Conservation (phyloP, 2,888 invertebrate species). For the Coleophora flavipennella region DNA sequence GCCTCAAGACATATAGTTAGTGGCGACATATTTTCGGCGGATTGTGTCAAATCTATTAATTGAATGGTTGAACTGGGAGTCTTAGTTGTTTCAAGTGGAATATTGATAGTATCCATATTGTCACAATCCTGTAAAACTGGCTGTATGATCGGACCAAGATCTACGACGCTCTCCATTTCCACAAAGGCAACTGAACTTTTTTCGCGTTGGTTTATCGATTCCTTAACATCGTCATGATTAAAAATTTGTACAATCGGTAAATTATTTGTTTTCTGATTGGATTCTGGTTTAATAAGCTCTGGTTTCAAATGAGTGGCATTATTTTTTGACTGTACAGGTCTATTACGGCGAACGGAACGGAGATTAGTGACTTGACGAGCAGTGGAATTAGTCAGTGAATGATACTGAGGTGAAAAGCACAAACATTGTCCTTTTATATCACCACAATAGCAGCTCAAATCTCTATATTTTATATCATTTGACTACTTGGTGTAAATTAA, state of each 20-base stretch:
- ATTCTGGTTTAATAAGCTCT: background rate
- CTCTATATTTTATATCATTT: constrained; percentile 1
- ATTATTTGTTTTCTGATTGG: background rate
- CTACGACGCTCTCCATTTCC: too few species aligned
- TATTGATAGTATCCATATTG: too few species aligned
- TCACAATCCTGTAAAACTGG: too few species aligned
- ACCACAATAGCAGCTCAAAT: background rate
- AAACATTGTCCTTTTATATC: background rate
- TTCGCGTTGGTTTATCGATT: too few species aligned
- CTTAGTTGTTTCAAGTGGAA: too few species aligned
- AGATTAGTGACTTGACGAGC: too few species aligned
- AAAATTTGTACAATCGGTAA: too few species aligned
- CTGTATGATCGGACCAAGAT: too few species aligned
- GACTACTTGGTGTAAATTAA: background rate
- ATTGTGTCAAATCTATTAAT: background rate
- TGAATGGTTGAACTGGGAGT: background rate
- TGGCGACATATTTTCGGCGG: background rate
- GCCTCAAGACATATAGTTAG: background rate
- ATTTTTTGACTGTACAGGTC: background rate
- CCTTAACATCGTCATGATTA: too few species aligned
- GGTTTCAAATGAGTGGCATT: background rate
- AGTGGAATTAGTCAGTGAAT: too few species aligned
- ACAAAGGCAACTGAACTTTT: too few species aligned
- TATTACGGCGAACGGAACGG: background rate
- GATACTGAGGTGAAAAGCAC: background rate